Evolutionary conservation across 2,113 vertebrate genomes (phyloP), one percentile per base, ranked within the genome.

Genomic region (Xiphias gladius): DNA sequence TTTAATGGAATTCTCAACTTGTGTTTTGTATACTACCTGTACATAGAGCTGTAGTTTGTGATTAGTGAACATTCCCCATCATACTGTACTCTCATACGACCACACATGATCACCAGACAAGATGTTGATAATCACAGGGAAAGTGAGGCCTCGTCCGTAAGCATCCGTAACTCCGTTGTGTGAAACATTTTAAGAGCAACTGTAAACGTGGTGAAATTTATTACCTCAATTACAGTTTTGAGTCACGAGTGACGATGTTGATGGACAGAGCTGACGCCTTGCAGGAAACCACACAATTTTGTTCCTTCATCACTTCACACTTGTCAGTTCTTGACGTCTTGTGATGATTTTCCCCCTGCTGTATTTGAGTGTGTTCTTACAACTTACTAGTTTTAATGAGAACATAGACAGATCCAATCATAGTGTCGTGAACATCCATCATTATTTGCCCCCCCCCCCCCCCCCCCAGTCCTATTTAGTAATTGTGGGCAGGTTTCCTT

Each of bases 31-130:
- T 84, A 80, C 59, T 72, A 54, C 88, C 84, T 92, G 91, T 93
- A 92, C 74, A 90, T 92, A 93, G 68, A 86, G 79, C 76, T 90
- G 91, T 93, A 87, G 80, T 86, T 87, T 84, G 90, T 93, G 85
- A 89, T 64, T 87, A 61, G 85, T 93, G 88, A 90, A 87, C 88
- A 79, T 89, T 86, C 86, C 86, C 69, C 87, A 1, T 39, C 59
- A 39, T 58, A 46, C 71, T 79, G 84, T 93, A 78, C 61, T 67
- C 85, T 82, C 19, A 83, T 64, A 78, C 13, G 66, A 86, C 62
- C 86, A 69, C 67, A 62, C 86, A 73, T 52, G 30, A 83, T 73
- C 52, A 63, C 79, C 61, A 80, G 68, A 57, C 64, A 83, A 84
- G 65, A 68, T 82, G 71, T 82, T 74, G 64, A 85, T 73, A 78